phyloP scores from a whole-genome alignment of 2,797 vertebrate species.

The Natrix natrix region DNA sequence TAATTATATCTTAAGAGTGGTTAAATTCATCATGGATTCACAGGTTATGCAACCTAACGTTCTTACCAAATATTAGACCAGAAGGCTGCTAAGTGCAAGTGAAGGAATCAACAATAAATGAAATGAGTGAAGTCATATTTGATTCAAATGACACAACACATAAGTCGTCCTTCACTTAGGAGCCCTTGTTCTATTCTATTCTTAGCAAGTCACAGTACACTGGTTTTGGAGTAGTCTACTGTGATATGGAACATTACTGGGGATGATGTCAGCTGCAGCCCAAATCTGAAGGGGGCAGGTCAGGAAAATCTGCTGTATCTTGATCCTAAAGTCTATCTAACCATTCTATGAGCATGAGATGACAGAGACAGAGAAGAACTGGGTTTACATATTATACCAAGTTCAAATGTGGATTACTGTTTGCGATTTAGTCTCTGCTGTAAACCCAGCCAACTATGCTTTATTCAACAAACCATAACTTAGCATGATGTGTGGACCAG shows the following conservation, averaged over 20 bases:
- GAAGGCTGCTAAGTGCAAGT: not conserved
- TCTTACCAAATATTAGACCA: not conserved
- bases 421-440: not conserved
- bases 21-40: not conserved
- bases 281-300: not conserved
- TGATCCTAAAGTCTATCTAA: not conserved
- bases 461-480: no score
- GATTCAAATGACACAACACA: not conserved
- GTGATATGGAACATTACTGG: not conserved
- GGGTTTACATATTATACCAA: not conserved
- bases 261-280: not conserved
- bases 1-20: not conserved
- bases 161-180: not conserved
- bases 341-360: not conserved
- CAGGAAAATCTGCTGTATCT: not conserved
- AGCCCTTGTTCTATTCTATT: not conserved
- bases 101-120: not conserved
- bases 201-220: not conserved
- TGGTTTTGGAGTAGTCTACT: not conserved
- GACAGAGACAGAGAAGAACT: not conserved
- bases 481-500: no score
- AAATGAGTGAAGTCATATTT: not conserved
- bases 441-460: no score
- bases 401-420: not conserved
- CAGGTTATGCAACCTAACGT: not conserved